Evolutionary conservation across 2,797 vertebrate genomes (phyloP), one percentile per base, ranked within the genome.

Genomic region (Hylomyscus alleni): DNA sequence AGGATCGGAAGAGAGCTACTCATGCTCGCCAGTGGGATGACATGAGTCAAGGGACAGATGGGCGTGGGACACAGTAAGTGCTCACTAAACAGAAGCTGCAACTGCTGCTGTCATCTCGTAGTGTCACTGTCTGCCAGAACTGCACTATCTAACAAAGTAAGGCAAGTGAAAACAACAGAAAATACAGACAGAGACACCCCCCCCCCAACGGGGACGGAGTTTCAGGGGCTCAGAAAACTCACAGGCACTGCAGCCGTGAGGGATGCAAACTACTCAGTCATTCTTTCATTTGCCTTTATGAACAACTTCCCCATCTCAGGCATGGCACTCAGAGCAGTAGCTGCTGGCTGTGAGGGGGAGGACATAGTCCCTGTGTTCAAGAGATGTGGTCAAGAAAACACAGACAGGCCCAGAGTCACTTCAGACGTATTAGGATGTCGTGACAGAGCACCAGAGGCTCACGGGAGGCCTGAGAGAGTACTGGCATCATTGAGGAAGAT

Each of bases 41-140:
- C 15, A 5, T 0, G 56, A 26, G 65, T 72, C 82, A 85, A 89
- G 52, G 92, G 85, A 67, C 44, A 89, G 90, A 67, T 3, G 0
- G 1, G 73, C 7, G 85, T 26, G 29, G 81, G 58, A 52, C 19
- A 72, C 14, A 3, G 47, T 17, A 82, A 86, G 65, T n/a, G 20
- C 76, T 88, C 77, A n/a, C 10, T 69, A 52, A 77, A 72, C 0
- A 73, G 69, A 9, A 67, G 84, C 76, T 37, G 60, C n/a, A 22
- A 65, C 44, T 10, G 52, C 56, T 19, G 26, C 11, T 15, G 67
- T 72, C 34, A 40, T 62, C 52, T n/a, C 40, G 29, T 72, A 87
- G 0, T 6, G 91, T 67, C n/a, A 19, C 24, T 40, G 47, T 69
- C 94, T 86, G 90, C 67, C n/a, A 84, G 89, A 87, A 96, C 58